A percentile compares a stretch with the other conserved stretches of the same genome.
phyloP scores from a whole-genome alignment of 2,888 invertebrate species.

The Tetanocera ferruginea region DNA sequence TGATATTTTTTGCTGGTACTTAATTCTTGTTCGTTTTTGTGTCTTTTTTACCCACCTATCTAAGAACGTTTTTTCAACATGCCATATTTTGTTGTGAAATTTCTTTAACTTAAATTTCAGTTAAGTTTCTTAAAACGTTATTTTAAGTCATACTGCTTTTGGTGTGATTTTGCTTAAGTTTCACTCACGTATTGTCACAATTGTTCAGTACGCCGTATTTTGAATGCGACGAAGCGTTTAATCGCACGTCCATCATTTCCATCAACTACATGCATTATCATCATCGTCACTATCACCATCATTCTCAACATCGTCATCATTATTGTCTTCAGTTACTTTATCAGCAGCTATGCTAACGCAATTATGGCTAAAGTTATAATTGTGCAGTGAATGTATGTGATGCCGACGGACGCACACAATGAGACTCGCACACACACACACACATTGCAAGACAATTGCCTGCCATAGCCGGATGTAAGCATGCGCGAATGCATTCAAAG shows the following conservation, averaged over 20 bases:
- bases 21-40: not conserved
- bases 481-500: not conserved
- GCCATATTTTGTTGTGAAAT: not conserved
- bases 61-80: not conserved
- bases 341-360: not conserved
- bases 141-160: not conserved
- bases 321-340: not conserved
- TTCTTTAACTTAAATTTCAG: not conserved
- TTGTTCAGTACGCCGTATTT: not conserved
- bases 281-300: not conserved
- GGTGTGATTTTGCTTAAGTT: too few species aligned
- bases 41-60: not conserved
- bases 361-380: constrained; percentile 14
- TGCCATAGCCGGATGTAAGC: not conserved
- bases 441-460: constrained; percentile 2
- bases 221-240: constrained; percentile 2
- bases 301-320: not conserved
- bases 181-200: not conserved
- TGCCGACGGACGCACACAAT: not conserved
- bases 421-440: constrained; percentile 4
- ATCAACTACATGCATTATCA: not conserved
- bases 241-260: not conserved
- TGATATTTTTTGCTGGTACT: not conserved
- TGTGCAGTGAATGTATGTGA: not conserved
- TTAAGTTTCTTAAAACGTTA: not conserved